These are phyloP conservation scores for Steinernema khuongi DNA, from an alignment of 1,140 invertebrate species.

Conservation along the genomic window DNA sequence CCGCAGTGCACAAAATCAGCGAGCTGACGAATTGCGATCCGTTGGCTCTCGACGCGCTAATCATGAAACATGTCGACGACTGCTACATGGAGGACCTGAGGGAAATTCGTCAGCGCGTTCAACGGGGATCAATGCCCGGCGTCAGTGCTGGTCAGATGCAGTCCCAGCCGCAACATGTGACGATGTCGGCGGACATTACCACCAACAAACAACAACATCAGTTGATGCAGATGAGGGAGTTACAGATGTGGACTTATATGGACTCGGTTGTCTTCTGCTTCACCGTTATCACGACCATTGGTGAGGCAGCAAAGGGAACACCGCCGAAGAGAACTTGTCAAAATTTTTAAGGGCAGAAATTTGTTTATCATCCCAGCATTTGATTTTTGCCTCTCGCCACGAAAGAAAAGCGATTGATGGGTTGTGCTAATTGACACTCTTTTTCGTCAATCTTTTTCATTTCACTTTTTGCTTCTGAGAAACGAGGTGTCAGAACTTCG, in stretches of 20 bases:
- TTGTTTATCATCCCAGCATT: no score
- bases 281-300: constrained; percentile 41
- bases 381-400: no score
- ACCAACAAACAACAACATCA: not conserved
- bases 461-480: not conserved
- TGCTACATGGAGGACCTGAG: constrained; percentile 25
- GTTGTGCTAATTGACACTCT: not conserved
- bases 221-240: not conserved
- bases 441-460: not conserved
- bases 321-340: not conserved
- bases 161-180: not conserved
- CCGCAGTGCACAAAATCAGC: constrained; percentile 23
- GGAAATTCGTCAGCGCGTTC: not conserved
- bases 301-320: constrained; percentile 10
- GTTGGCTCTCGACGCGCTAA: constrained; percentile 3
- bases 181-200: not conserved
- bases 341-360: not conserved
- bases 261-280: constrained; percentile 38
- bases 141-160: not conserved
- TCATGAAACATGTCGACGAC: constrained; percentile 25
- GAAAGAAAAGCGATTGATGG: not conserved
- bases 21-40: constrained; percentile 26
- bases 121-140: not conserved
- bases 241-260: constrained; percentile 26
- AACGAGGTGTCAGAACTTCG: no score